These are phyloP conservation scores for Dendrolimus punctatus DNA, from an alignment of 1,140 invertebrate genomes.

Conservation along the genomic window DNA sequence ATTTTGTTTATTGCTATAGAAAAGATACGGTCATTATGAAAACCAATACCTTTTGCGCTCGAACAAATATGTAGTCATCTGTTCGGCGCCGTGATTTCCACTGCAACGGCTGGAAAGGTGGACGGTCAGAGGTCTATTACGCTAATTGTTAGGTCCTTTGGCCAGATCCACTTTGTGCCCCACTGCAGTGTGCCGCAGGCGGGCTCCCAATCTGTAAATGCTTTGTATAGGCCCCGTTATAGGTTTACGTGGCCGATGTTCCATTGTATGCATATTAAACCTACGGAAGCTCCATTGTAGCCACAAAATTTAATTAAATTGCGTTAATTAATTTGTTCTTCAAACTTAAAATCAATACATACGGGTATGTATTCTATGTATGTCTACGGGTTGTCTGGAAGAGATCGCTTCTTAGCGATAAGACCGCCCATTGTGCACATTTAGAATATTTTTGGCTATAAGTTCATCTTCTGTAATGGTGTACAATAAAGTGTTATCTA, in stretches of 20 bases:
- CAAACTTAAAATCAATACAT: no score
- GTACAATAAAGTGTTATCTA: no score
- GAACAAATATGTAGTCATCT: slow-evolving; percentile 8
- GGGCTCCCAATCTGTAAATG: slow-evolving; percentile 30
- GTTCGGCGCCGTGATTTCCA: slow-evolving; percentile 16
- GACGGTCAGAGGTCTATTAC: slow-evolving; percentile 24
- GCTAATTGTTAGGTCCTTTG: slow-evolving; percentile 24
- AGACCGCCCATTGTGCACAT: no score
- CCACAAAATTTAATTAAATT: neutral
- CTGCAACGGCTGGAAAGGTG: slow-evolving; percentile 8
- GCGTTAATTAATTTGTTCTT: neutral
- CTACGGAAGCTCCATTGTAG: slow-evolving; percentile 7
- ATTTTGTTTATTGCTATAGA: no score
- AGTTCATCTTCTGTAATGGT: no score
- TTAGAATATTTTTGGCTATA: no score
- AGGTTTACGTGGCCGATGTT: slow-evolving; percentile 15
- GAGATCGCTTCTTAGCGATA: no score
- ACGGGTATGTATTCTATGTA: no score
- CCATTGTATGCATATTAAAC: slow-evolving; percentile 14
- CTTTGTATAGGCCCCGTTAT: slow-evolving; percentile 28
- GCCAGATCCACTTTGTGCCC: slow-evolving; percentile 21
- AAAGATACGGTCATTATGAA: no score
- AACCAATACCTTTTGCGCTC: no score
- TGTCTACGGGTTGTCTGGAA: no score
- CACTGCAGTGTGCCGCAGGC: slow-evolving; percentile 19